phyloP scores from a whole-genome alignment of 2,888 invertebrate genomes.

The Caenorhabditis angaria region DNA sequence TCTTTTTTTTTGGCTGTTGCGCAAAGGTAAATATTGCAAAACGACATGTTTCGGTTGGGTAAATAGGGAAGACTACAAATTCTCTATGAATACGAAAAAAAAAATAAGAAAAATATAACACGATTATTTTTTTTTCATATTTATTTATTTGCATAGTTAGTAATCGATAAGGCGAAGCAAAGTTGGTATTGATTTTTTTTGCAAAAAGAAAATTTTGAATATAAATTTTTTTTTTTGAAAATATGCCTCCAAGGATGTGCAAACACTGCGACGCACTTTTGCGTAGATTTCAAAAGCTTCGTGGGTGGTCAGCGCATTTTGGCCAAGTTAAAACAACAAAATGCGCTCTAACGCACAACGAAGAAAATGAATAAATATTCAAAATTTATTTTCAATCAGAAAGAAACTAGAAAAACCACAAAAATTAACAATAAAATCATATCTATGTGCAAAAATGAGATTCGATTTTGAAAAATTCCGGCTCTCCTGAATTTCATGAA shows the following conservation, averaged over 20 bases:
- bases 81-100: neutral
- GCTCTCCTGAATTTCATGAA: neutral
- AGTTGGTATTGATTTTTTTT: neutral
- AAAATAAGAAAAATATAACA: neutral
- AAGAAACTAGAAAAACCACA: neutral
- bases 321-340: too few relatives aligned
- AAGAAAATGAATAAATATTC: too few relatives aligned
- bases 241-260: too few relatives aligned
- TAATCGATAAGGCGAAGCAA: neutral
- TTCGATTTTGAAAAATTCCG: neutral
- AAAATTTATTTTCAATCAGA: too few relatives aligned
- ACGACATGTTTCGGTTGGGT: neutral
- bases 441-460: neutral
- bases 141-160: conserved; percentile 4
- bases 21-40: neutral
- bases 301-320: too few relatives aligned
- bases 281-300: too few relatives aligned
- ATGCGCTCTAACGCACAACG: too few relatives aligned
- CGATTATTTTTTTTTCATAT: too few relatives aligned
- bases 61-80: neutral
- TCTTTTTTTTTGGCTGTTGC: neutral
- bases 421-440: neutral
- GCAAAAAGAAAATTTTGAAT: neutral
- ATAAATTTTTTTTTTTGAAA: neutral
- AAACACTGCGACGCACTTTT: too few relatives aligned